Percentiles rank a stretch among this genome's conserved stretches.
These are phyloP conservation scores for Plumapathes pennacea DNA, from an alignment of 92 coral and sea anemone species.

Conservation along the genomic window DNA sequence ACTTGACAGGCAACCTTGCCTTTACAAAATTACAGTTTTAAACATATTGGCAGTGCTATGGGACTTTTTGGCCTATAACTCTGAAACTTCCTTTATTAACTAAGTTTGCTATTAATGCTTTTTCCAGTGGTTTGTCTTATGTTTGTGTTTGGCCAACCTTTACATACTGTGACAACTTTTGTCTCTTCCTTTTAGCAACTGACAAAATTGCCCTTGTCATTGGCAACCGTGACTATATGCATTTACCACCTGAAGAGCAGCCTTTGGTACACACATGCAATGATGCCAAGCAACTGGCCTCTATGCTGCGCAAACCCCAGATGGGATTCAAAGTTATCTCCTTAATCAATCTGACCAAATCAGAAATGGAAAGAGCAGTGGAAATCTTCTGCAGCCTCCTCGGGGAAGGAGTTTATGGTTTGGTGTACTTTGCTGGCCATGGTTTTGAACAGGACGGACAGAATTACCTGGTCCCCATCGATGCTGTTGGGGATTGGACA, in stretches of 20 bases:
- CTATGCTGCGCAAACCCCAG: constrained; percentile 75
- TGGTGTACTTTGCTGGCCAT: constrained; percentile 93
- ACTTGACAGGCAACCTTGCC: too few species aligned
- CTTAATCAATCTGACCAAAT: constrained; percentile 70
- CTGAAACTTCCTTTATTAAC: too few species aligned
- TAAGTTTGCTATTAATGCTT: too few species aligned
- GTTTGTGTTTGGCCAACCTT: background rate
- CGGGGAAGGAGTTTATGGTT: constrained; percentile 73
- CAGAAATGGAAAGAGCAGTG: constrained; percentile 76
- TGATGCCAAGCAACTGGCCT: constrained; percentile 79
- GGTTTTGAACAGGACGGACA: constrained; percentile 94
- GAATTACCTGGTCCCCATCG: constrained; percentile 88
- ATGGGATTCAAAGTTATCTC: constrained; percentile 97
- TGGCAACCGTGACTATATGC: constrained; percentile 81
- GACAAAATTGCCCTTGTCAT: constrained; percentile 91
- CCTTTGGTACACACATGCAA: constrained; percentile 78
- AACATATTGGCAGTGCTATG: too few species aligned
- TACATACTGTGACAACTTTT: background rate
- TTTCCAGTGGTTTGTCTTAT: background rate
- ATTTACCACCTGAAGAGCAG: constrained; percentile 54
- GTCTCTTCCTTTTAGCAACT: constrained; percentile 15
- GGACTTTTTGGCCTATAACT: too few species aligned
- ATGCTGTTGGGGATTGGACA: constrained; percentile 81
- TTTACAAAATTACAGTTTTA: too few species aligned
- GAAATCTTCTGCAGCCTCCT: constrained; percentile 61